phyloP scores from a whole-genome alignment of 92 coral and sea anemone species.

The Porites cylindrica region DNA sequence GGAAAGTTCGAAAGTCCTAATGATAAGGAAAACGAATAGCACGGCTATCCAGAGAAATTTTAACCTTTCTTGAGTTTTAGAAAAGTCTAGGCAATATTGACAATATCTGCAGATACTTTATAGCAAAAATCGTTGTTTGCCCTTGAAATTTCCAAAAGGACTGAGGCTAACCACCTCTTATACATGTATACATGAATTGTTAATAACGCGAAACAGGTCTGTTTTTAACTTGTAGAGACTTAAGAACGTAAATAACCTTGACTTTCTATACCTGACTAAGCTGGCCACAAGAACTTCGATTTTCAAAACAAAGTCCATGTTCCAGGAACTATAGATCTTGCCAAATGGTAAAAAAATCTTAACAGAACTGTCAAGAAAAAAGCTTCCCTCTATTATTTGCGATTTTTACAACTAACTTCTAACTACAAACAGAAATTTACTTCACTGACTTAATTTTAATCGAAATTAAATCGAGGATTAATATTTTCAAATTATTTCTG shows the following conservation, averaged over 20 bases:
- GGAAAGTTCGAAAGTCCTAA: no score
- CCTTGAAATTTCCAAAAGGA: no score
- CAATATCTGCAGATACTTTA: no score
- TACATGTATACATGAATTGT: slow-evolving; percentile 20
- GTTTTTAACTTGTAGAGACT: slow-evolving; percentile 12
- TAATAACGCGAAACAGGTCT: slow-evolving; percentile 50
- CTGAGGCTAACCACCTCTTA: no score
- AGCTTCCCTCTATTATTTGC: not conserved
- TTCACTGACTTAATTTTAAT: not conserved
- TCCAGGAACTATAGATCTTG: not conserved
- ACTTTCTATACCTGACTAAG: no score
- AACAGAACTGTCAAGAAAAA: not conserved
- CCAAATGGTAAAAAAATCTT: not conserved
- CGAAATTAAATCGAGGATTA: not conserved
- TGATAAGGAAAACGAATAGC: no score
- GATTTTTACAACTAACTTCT: not conserved
- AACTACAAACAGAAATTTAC: not conserved
- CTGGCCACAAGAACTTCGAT: not conserved
- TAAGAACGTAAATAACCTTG: slow-evolving; percentile 4
- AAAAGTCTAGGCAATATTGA: no score
- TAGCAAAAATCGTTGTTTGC: no score
- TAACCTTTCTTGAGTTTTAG: no score
- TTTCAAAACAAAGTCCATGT: not conserved
- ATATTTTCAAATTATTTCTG: not conserved
- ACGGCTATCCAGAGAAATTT: no score